Base-by-base conservation (phyloP, 1,140 invertebrate genomes). In the Pseudomyrmex sp. region DNA sequence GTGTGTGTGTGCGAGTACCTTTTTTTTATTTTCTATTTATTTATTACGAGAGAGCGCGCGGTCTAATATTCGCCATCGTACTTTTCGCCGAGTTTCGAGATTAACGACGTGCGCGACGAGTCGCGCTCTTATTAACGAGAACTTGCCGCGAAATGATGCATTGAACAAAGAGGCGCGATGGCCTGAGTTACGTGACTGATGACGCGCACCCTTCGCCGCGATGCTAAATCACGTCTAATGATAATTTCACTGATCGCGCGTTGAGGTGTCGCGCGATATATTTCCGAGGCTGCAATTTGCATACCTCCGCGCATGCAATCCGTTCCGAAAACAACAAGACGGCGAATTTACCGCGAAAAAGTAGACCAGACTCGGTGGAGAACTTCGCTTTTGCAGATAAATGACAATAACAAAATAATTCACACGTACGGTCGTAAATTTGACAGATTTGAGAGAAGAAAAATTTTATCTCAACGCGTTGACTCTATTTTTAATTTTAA, bases 231-330 rank as follows among this genome's bases (percentile, higher is more conserved):
- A 77, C 52, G 63, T 35, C 20, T 46, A 68, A 77, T 69, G 63
- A 69, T 26, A 26, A 26, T 77, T 69, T 69, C 75, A 69, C 68
- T 77, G 63, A 77, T 77, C 75, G 62, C 26, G 44, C 48, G 62
- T 76, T 13, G 20, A 48, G 62, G 48, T 68, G 63, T 59, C 58
- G 58, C 58, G 20, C 7, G 18, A 20, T 50, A 68, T 23, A 54
- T 26, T 4, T 10, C 35, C 35, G 35, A 35, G 18, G 0, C 26
- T 48, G 65, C 65, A 10, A 77, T 77, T 69, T 77, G 75, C 63
- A 77, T 69, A 58, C 18, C 18, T 48, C 12, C 18, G 50, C 18
- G 50, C 63, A 18, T 48, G 75, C 75, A 52, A 77, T 44, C 20
- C 20, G 13, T 15, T 15, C 35, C 18, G 35, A 7, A 15, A 46